phyloP scores from a whole-genome alignment of 2,113 vertebrate genomes.

The Smithornis capensis region DNA sequence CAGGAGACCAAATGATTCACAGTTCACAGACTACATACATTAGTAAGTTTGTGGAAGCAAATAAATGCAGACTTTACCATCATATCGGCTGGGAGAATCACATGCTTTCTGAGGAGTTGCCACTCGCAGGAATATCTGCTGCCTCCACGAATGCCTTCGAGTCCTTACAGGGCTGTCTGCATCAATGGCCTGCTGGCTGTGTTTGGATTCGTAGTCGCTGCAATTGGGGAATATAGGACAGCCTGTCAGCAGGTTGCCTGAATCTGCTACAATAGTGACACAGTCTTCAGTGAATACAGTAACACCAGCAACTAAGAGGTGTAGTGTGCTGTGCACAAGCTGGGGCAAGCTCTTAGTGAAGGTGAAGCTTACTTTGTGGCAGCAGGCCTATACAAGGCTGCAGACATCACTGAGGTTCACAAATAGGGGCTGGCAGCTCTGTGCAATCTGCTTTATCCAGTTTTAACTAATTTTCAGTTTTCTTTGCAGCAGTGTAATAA shows the following conservation, averaged over 20 bases:
- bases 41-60: neutral
- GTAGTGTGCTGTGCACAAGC: neutral
- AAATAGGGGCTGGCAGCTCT: neutral
- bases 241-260: neutral
- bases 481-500: neutral
- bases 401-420: neutral
- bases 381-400: neutral
- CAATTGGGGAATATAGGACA: neutral
- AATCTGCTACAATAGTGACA: neutral
- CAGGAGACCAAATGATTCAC: neutral
- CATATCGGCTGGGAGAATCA: slow-evolving; percentile 81
- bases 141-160: slow-evolving; percentile 93
- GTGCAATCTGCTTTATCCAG: neutral
- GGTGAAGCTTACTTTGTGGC: neutral
- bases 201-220: slow-evolving; percentile 85
- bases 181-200: slow-evolving; percentile 55
- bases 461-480: neutral
- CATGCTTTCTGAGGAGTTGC: slow-evolving; percentile 92
- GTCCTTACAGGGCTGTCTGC: slow-evolving; percentile 77
- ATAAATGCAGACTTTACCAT: slow-evolving; percentile 62
- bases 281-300: neutral
- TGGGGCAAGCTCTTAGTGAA: neutral
- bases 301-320: neutral
- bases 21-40: neutral
- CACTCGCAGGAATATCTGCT: slow-evolving; percentile 97